Evolutionary conservation across 2,797 vertebrate genomes (phyloP).

Genomic region (Malurus splendens): DNA sequence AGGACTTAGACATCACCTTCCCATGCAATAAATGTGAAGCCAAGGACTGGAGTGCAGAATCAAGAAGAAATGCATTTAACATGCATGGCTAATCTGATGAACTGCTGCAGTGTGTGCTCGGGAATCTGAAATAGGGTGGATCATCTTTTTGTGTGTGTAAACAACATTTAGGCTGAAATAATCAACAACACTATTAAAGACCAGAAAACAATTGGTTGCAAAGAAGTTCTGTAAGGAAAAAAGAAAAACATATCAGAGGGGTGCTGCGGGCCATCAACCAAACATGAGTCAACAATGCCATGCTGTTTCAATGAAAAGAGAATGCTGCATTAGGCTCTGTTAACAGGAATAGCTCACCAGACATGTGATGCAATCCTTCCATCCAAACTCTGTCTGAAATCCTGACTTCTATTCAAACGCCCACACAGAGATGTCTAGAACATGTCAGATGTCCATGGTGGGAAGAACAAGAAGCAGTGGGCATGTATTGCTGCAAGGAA

Average conservation of each 20-base stretch:
- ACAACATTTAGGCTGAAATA: background rate
- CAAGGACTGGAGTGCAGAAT: background rate
- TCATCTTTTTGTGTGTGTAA: background rate
- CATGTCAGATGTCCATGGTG: background rate
- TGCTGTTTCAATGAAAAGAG: background rate
- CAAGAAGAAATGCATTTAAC: background rate
- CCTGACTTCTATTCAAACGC: background rate
- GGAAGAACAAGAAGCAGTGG: background rate
- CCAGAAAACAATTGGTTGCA: background rate
- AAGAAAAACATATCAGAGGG: background rate
- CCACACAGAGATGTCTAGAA: background rate
- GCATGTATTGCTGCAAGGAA: background rate
- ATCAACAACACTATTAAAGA: background rate
- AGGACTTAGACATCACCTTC: background rate
- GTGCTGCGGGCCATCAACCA: background rate
- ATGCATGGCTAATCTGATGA: background rate
- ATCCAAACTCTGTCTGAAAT: background rate
- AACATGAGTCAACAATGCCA: background rate
- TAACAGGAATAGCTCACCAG: background rate
- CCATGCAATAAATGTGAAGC: background rate
- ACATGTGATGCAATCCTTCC: background rate
- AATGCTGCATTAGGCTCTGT: background rate
- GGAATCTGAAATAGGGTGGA: background rate
- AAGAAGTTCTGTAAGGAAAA: background rate
- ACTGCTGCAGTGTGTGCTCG: background rate